Evolutionary conservation across 2,888 invertebrate genomes (phyloP).

Genomic region (Acanthosepion esculentum): DNA sequence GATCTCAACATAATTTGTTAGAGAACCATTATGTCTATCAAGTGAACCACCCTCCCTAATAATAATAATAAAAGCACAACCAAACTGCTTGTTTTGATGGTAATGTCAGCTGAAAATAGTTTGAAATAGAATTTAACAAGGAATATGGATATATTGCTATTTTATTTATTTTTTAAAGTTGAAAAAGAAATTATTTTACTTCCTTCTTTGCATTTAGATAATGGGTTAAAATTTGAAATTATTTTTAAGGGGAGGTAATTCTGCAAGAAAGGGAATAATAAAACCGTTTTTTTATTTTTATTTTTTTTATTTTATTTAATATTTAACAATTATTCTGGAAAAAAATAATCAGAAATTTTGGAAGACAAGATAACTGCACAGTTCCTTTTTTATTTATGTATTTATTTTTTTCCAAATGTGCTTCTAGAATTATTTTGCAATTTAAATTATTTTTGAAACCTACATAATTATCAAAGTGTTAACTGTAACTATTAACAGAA

Average conservation of each 20-base stretch:
- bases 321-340: background rate
- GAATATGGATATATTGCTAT: background rate
- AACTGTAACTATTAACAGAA: background rate
- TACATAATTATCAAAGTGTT: background rate
- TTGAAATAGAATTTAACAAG: background rate
- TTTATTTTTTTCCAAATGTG: background rate
- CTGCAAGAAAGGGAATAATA: background rate
- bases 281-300: background rate
- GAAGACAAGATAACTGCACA: background rate
- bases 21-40: background rate
- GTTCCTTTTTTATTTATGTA: background rate
- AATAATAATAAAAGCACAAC: background rate
- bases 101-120: background rate
- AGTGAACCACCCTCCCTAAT: background rate
- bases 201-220: too few relatives aligned
- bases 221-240: too few relatives aligned
- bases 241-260: background rate
- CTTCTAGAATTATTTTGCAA: background rate
- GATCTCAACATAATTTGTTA: background rate
- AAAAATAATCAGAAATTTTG: background rate
- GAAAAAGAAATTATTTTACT: too few relatives aligned
- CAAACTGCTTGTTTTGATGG: background rate
- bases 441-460: background rate
- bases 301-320: background rate
- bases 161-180: background rate